A percentile compares a stretch with the other conserved stretches of the same genome.
phyloP scores from a whole-genome alignment of 1,140 invertebrate species.

The Adelges cooleyi region DNA sequence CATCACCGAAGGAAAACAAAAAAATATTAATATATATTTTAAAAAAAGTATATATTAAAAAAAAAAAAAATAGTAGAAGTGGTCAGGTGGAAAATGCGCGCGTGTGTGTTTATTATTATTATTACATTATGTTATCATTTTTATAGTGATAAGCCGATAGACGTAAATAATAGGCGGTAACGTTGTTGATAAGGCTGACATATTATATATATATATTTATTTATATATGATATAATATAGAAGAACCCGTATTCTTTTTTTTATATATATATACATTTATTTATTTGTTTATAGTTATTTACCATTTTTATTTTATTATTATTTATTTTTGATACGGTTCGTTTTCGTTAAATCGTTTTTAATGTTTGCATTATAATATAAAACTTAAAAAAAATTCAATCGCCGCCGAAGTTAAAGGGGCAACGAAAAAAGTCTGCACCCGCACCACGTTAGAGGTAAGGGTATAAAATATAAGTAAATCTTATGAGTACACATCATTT shows the following conservation, averaged over 20 bases:
- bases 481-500: neutral
- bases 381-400: neutral
- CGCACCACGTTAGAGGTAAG: conserved; percentile 17
- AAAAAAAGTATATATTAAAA: neutral
- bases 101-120: neutral
- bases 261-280: neutral
- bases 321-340: too few relatives aligned
- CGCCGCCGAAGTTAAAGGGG: conserved; percentile 1
- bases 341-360: too few relatives aligned
- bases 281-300: too few relatives aligned
- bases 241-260: neutral
- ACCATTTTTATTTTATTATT: too few relatives aligned
- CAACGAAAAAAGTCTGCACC: neutral
- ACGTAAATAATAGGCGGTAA: too few relatives aligned
- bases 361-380: neutral
- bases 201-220: neutral
- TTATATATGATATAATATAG: neutral
- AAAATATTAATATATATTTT: neutral
- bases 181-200: neutral
- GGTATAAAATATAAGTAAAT: conserved; percentile 10
- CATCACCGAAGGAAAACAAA: neutral
- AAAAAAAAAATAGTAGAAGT: conserved; percentile 4
- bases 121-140: too few relatives aligned
- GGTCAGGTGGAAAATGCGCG: neutral
- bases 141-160: too few relatives aligned